Evolutionary conservation across 2,888 invertebrate species (phyloP).

Genomic region (Ochropleura leucogaster): DNA sequence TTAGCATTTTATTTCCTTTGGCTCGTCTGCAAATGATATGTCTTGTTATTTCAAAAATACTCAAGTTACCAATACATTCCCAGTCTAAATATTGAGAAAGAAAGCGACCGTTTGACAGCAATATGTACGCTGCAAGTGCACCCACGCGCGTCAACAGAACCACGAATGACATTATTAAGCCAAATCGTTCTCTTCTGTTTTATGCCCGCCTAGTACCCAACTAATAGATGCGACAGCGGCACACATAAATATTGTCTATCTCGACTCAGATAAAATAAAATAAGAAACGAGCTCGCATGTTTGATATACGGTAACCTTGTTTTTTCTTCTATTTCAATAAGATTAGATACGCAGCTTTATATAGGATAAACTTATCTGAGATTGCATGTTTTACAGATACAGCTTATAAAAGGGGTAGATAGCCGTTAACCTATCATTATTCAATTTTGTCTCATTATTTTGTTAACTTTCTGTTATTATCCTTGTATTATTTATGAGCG

Average conservation of each 20-base stretch:
- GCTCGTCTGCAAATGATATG: conserved; percentile 40
- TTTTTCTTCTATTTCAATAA: conserved; percentile 76
- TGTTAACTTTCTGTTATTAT: conserved; percentile 14
- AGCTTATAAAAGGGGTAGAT: conserved; percentile 67
- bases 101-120: conserved; percentile 68
- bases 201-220: conserved; percentile 79
- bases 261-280: conserved; percentile 68
- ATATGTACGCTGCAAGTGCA: conserved; percentile 63
- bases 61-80: conserved; percentile 40
- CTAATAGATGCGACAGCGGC: conserved; percentile 76
- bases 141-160: conserved; percentile 75
- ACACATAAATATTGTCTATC: conserved; percentile 70
- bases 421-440: conserved; percentile 42
- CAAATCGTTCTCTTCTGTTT: conserved; percentile 78
- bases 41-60: conserved; percentile 53
- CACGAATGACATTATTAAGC: conserved; percentile 79
- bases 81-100: conserved; percentile 62
- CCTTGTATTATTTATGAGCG: conserved; percentile 27
- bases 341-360: conserved; percentile 76
- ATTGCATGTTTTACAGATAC: conserved; percentile 73
- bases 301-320: conserved; percentile 71
- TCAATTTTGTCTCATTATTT: conserved; percentile 51
- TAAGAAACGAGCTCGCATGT: conserved; percentile 72
- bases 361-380: conserved; percentile 73
- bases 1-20: conserved; percentile 54